Base-by-base conservation (phyloP, 2,113 vertebrate genomes). In the Myiozetetes cayanensis region DNA sequence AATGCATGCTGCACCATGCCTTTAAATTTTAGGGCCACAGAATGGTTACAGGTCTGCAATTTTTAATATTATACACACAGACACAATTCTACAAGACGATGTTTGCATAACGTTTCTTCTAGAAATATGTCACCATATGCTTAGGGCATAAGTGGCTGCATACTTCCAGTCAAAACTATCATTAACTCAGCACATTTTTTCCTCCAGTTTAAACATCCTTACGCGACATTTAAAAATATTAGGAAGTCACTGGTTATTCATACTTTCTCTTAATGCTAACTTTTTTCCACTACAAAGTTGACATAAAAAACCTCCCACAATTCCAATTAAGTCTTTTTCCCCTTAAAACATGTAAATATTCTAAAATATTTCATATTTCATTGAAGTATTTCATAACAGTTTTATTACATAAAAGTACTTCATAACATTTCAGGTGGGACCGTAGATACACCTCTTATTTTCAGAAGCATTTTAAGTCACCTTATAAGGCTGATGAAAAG, bases 1-100 rank as follows among this genome's bases (percentile, higher is more conserved):
- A 47, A 79, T 41, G 31, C 44, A 14, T 83, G 9, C 23, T 75
- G 58, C 1, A 0, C 4, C 6, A 52, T 1, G 2, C 13, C 39
- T 49, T 77, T 71, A 85, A 73, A 65, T 25, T 59, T 68, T 39
- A 47, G 31, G 31, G 27, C 4, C 14, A 19, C 24, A n/a, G 15
- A 70, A 85, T 16, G 10, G 12, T 70, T 66, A 39, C 28, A 43
- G 8, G 24, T 33, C 49, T 14, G 9, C 10, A 35, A 21, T 67
- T 75, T 63, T 71, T 71, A 37, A 14, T 37, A 20, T 21, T 74
- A 44, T 4, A 59, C 18, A 53, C 15, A 62, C 4, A 52, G 46
- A 30, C 20, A 25, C 16, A 61, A 53, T 30, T 41, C 5, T 35
- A 24, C 8, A 50, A 66, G 33, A 41, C 12, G 3, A 44, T 17